phyloP scores from a whole-genome alignment of 2,888 invertebrate species.

The Noctua fimbriata region DNA sequence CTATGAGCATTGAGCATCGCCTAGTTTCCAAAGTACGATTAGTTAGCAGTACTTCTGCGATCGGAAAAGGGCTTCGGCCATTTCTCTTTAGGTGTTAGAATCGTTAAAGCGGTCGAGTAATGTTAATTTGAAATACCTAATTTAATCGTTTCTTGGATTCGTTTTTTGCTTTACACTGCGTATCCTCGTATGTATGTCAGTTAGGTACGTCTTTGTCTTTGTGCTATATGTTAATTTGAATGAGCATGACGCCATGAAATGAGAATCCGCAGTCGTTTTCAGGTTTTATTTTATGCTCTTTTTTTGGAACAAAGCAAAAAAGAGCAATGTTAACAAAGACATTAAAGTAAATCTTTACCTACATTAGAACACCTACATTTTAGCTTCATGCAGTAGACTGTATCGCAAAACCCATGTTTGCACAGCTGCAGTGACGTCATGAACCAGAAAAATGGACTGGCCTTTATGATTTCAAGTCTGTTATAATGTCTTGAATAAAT shows the following conservation, averaged over 20 bases:
- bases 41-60: conserved; percentile 61
- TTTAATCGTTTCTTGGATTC: conserved; percentile 34
- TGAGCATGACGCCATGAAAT: conserved; percentile 30
- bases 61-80: conserved; percentile 53
- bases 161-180: conserved; percentile 36
- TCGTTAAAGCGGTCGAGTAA: conserved; percentile 34
- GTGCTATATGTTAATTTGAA: conserved; percentile 52
- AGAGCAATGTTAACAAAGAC: conserved; percentile 54
- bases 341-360: conserved; percentile 49
- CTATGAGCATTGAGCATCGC: conserved; percentile 74
- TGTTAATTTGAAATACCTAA: conserved; percentile 43
- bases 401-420: conserved; percentile 72
- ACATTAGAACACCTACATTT: conserved; percentile 37
- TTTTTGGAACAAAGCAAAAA: conserved; percentile 34
- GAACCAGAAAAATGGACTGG: conserved; percentile 60
- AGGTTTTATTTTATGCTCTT: conserved; percentile 17
- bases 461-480: conserved; percentile 61
- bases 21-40: conserved; percentile 70
- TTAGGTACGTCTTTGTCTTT: conserved; percentile 40
- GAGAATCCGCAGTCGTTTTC: conserved; percentile 29
- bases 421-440: conserved; percentile 77
- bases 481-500: conserved; percentile 57
- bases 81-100: conserved; percentile 48
- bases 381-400: conserved; percentile 63
- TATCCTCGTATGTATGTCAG: conserved; percentile 29